Evolutionary conservation across 2,113 vertebrate genomes (phyloP).

Genomic region (Odocoileus virginianus): DNA sequence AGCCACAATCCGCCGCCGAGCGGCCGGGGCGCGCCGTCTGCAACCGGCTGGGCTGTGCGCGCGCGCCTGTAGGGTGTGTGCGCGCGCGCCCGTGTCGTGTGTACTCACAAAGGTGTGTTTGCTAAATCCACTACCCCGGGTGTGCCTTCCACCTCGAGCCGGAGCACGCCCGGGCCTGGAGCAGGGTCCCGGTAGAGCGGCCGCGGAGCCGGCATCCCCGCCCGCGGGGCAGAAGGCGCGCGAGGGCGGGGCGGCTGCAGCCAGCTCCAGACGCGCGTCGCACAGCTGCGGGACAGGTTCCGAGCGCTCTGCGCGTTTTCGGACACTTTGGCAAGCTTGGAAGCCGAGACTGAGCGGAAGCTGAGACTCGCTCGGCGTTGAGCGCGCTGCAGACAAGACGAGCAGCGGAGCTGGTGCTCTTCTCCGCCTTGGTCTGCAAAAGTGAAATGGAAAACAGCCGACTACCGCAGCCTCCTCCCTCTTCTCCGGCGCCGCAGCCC

Average conservation of each 20-base stretch:
- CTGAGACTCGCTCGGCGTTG: not conserved
- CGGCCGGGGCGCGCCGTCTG: not conserved
- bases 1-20: not conserved
- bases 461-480: not conserved
- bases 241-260: conserved; percentile 17
- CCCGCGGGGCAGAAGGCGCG: not conserved
- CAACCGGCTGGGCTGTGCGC: not conserved
- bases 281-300: not conserved
- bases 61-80: not conserved
- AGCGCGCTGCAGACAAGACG: not conserved
- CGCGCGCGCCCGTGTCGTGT: not conserved
- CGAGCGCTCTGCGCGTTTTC: not conserved
- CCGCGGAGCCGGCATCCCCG: not conserved
- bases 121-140: not conserved
- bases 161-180: not conserved
- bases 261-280: not conserved
- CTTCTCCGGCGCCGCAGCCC: not conserved
- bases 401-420: not conserved
- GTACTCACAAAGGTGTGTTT: conserved; percentile 56
- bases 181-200: not conserved
- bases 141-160: not conserved
- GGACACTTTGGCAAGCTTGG: not conserved
- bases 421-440: conserved; percentile 11
- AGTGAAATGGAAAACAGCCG: conserved; percentile 57
- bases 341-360: not conserved